Conservation (phyloP, 2,888 invertebrate species). For the Nematopogon swammerdamellus region DNA sequence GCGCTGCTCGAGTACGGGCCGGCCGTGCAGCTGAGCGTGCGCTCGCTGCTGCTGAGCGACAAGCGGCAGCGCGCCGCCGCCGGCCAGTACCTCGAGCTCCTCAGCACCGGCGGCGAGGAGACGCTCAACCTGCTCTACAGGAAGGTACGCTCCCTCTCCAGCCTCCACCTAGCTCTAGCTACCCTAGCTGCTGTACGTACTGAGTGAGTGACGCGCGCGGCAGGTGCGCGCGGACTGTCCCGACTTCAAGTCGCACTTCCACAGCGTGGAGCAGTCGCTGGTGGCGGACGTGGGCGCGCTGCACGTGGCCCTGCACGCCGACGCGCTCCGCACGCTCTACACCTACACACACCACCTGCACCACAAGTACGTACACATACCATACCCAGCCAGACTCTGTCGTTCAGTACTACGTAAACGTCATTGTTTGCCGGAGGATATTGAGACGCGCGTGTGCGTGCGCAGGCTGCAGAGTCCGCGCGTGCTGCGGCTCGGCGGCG, state of each 20-base stretch:
- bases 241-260: constrained; percentile 77
- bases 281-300: constrained; percentile 62
- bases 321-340: constrained; percentile 66
- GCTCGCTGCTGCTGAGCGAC: constrained; percentile 64
- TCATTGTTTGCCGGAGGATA: no score
- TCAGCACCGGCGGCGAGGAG: constrained; percentile 59
- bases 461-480: constrained; percentile 25
- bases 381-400: no score
- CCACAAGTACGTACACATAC: constrained; percentile 49
- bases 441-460: no score
- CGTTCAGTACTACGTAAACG: no score
- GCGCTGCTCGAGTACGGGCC: constrained; percentile 78
- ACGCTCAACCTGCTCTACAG: constrained; percentile 71
- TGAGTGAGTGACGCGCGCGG: no score
- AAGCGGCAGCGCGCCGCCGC: constrained; percentile 70
- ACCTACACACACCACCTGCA: constrained; percentile 64
- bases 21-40: constrained; percentile 68
- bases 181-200: background rate
- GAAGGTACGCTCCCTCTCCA: no score
- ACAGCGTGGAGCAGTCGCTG: constrained; percentile 74
- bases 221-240: constrained; percentile 79
- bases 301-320: constrained; percentile 67
- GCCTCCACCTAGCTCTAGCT: no score
- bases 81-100: constrained; percentile 73
- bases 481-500: constrained; percentile 2